A percentile compares a stretch with the other conserved stretches of the same genome.
Conservation (phyloP, 2,888 invertebrate genomes). For the Diachrysia chrysitis region DNA sequence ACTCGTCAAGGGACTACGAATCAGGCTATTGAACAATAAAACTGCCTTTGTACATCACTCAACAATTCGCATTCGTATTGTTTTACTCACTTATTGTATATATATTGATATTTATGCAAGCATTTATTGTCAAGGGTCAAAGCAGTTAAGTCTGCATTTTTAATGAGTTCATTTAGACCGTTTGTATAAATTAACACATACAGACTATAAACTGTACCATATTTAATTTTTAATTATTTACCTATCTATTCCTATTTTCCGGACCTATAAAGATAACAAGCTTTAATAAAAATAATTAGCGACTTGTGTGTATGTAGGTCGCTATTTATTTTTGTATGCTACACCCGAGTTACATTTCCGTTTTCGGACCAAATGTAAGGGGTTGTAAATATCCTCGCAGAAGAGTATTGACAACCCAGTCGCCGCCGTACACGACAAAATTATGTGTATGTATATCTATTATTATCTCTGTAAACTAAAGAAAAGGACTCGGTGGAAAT, state of each 20-base stretch:
- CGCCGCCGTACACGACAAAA: background rate
- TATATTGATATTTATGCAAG: background rate
- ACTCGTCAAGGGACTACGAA: background rate
- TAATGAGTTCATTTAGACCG: background rate
- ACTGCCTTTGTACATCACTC: background rate
- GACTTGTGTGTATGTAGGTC: no score
- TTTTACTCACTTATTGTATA: constrained; percentile 2
- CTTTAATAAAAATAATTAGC: no score
- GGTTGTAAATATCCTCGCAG: background rate
- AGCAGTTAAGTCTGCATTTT: constrained; percentile 1
- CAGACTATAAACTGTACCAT: background rate
- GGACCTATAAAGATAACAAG: no score
- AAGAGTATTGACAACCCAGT: background rate
- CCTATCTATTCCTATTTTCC: no score
- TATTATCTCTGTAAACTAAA: constrained; percentile 8
- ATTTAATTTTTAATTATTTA: no score
- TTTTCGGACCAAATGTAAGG: background rate
- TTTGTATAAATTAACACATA: background rate
- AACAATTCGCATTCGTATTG: background rate
- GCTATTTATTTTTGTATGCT: no score
- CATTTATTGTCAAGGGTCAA: background rate
- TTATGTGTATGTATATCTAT: constrained; percentile 5
- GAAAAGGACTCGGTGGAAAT: constrained; percentile 11
- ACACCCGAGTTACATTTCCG: no score
- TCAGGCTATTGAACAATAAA: constrained; percentile 12